Percentiles rank a stretch among this genome's conserved stretches.
phyloP scores from a whole-genome alignment of 1,140 invertebrate species.

The Hyles vespertilio region DNA sequence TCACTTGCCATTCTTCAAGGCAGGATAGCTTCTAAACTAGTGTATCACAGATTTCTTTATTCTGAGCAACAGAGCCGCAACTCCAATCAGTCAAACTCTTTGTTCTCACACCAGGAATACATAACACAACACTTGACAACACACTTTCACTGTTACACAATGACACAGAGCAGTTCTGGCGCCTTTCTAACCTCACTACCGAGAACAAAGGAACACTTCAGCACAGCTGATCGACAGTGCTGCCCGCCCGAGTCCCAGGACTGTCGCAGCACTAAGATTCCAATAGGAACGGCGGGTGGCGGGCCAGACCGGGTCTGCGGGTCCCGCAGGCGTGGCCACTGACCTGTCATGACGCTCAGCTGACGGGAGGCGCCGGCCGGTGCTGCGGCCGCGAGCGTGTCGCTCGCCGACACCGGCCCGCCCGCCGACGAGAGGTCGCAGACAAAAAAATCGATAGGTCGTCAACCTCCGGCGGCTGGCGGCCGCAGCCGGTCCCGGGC shows the following conservation, averaged over 20 bases:
- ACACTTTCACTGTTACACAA: conserved; percentile 22
- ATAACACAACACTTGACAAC: not conserved
- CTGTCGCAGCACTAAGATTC: conserved; percentile 1
- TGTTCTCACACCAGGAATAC: not conserved
- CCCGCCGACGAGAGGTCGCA: conserved; percentile 73
- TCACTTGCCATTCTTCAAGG: not conserved
- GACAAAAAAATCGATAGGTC: conserved; percentile 75
- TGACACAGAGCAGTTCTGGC: not conserved
- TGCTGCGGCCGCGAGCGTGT: conserved; percentile 26
- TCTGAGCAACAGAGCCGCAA: not conserved
- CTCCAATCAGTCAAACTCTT: conserved; percentile 1
- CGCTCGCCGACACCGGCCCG: conserved; percentile 49
- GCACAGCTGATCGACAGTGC: not conserved
- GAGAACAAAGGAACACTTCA: conserved; percentile 20
- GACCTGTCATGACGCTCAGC: conserved; percentile 53
- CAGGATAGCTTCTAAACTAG: not conserved
- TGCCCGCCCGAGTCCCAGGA: not conserved
- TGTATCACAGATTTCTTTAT: not conserved
- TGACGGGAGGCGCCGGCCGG: conserved; percentile 27
- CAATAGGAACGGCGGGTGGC: conserved; percentile 22
- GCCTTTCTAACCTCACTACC: conserved; percentile 1
- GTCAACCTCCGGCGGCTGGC: conserved; percentile 57
- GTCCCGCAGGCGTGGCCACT: conserved; percentile 59
- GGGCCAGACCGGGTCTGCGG: conserved; percentile 17
- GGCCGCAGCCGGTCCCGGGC: conserved; percentile 54